Percentiles rank a stretch among this genome's conserved stretches.
Conservation (phyloP, 1,140 invertebrate species). For the Vanessa atalanta region DNA sequence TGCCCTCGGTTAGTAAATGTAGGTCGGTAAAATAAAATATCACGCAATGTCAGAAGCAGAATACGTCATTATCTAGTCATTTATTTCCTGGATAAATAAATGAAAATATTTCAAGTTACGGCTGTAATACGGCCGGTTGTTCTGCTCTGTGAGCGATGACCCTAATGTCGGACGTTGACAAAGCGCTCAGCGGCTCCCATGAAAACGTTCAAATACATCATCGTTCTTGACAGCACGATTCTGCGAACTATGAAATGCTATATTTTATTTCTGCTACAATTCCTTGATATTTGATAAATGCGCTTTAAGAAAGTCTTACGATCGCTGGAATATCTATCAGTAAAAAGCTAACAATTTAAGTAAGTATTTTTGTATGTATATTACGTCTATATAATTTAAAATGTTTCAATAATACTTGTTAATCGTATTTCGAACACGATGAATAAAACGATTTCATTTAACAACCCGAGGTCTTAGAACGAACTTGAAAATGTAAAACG, state of each 20-base stretch:
- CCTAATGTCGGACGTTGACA: conserved; percentile 77
- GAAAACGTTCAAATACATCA: conserved; percentile 80
- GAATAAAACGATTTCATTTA: no score
- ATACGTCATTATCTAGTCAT: conserved; percentile 31
- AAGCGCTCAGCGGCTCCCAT: conserved; percentile 72
- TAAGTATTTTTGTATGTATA: no score
- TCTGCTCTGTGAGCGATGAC: conserved; percentile 69
- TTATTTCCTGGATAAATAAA: conserved; percentile 33
- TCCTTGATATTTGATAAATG: conserved; percentile 74
- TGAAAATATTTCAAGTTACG: conserved; percentile 37
- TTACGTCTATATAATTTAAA: no score
- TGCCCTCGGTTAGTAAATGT: not conserved
- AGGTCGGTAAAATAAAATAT: conserved; percentile 1
- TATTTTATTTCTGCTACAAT: conserved; percentile 77
- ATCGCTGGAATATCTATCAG: not conserved
- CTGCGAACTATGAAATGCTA: conserved; percentile 72
- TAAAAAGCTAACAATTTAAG: no score
- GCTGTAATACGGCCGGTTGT: conserved; percentile 29
- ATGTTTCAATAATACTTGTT: no score
- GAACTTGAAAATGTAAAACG: no score
- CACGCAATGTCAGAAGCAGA: conserved; percentile 24
- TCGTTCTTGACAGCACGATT: conserved; percentile 66
- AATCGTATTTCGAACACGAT: no score
- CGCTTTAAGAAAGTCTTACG: conserved; percentile 1
- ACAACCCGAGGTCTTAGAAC: no score